Evolutionary conservation across 2,113 vertebrate species (phyloP), one percentile per base, ranked within the genome.

Genomic region (Cinclus cinclus): DNA sequence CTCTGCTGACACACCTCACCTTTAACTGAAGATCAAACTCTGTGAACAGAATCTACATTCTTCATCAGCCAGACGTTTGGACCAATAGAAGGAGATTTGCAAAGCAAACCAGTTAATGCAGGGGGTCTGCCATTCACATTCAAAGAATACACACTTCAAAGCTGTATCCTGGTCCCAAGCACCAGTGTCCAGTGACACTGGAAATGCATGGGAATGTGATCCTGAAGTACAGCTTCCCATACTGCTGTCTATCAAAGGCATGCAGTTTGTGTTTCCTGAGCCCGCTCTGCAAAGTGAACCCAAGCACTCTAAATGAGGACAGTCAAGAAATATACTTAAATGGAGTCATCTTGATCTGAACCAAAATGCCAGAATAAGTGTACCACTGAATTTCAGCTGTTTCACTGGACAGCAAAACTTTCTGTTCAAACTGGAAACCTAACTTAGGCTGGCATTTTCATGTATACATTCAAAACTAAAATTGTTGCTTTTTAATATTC

Each of bases 111-210:
- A 13, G 9, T 16, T 79, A 52, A 6, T 79, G 39, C n/a, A n/a
- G 25, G 78, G 42, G 10, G 73, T n/a, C 24, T 30, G 37, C 17
- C 9, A 74, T 13, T 19, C 6, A 6, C 55, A 42, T 42, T 31
- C 52, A 27, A 31, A 63, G 31, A 3, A 2, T 7, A 11, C 0
- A 7, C 8, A 8, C 67, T 89, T 73, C 37, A 53, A 37, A 91
- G 33, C 6, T 42, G 35, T 73, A 9, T 20, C 13, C 52, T 59
- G 25, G 30, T 53, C 37, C 65, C 9, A 2, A 59, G 44, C 23
- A 31, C 42, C 5, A 1, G 2, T 18, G 18, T 19, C 12, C 58
- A 13, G 30, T 42, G 55, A 27, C 0, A 0, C 23, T 59, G 33
- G 37, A 22, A 64, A 44, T 49, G 46, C 17, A 21, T 37, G 1